Percentiles rank a stretch among this genome's conserved stretches.
These are phyloP conservation scores for Mus minutoides DNA, from an alignment of 2,797 vertebrate genomes.

Conservation along the genomic window DNA sequence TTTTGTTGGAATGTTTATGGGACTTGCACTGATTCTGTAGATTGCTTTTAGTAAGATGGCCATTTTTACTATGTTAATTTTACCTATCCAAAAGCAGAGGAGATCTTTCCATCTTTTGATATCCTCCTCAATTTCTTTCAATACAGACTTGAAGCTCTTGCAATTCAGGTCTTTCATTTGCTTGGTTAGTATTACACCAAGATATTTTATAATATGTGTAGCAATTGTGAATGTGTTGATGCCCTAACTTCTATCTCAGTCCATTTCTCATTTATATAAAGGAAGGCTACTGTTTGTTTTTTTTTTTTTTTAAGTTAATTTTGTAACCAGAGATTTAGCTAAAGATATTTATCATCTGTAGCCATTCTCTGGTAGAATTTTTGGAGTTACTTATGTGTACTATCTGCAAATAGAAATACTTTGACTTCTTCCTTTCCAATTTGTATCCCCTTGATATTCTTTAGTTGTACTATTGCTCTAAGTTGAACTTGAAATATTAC, in stretches of 20 bases:
- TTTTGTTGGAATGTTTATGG: neutral
- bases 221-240: too few relatives aligned
- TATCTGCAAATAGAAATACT: neutral
- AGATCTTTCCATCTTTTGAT: neutral
- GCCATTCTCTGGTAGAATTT: neutral
- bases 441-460: too few relatives aligned
- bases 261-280: neutral
- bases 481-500: neutral
- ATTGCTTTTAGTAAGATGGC: neutral
- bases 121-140: neutral
- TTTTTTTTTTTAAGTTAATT: neutral
- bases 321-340: neutral
- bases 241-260: too few relatives aligned
- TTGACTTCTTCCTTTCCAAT: too few relatives aligned
- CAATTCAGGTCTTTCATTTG: neutral
- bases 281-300: neutral
- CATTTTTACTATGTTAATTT: neutral
- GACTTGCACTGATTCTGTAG: neutral
- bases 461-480: too few relatives aligned
- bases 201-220: too few relatives aligned
- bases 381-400: neutral
- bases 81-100: neutral
- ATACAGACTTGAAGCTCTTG: neutral
- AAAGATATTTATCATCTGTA: neutral
- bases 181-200: too few relatives aligned